Conservation (phyloP, 2,113 vertebrate species). For the Sterna hirundo region DNA sequence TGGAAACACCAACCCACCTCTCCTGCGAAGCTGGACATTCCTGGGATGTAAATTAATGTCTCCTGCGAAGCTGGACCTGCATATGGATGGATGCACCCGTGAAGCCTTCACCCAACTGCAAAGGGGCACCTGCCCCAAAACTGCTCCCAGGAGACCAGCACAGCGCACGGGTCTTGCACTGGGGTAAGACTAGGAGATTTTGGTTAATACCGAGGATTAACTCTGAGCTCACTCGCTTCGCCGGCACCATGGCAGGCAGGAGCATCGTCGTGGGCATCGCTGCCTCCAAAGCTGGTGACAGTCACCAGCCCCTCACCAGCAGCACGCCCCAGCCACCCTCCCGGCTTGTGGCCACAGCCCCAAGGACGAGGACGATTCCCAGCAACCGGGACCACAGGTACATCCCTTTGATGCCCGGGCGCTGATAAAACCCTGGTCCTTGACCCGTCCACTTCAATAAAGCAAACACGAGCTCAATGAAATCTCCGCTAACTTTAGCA, state of each 20-base stretch:
- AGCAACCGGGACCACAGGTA: not conserved
- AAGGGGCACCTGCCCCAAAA: not conserved
- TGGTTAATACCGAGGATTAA: not conserved
- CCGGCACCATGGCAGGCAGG: rapidly evolving
- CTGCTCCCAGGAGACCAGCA: not conserved
- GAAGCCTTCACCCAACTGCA: not conserved
- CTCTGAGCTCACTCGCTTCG: not conserved
- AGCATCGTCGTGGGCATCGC: rapidly evolving
- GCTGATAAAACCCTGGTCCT: not conserved
- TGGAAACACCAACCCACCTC: not conserved
- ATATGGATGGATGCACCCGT: not conserved
- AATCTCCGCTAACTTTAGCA: not conserved
- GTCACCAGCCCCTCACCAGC: not conserved
- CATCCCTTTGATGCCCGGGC: not conserved
- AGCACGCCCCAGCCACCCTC: not conserved
- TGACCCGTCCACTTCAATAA: not conserved
- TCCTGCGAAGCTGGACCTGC: not conserved
- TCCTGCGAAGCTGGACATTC: not conserved
- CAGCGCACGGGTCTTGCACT: rapidly evolving
- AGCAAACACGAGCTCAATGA: not conserved
- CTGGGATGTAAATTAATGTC: not conserved
- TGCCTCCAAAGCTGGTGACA: not conserved
- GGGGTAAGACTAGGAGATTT: not conserved
- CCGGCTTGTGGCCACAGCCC: not conserved
- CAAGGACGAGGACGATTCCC: not conserved